Conservation (phyloP, 1,140 invertebrate species). For the Globodera rostochiensis region DNA sequence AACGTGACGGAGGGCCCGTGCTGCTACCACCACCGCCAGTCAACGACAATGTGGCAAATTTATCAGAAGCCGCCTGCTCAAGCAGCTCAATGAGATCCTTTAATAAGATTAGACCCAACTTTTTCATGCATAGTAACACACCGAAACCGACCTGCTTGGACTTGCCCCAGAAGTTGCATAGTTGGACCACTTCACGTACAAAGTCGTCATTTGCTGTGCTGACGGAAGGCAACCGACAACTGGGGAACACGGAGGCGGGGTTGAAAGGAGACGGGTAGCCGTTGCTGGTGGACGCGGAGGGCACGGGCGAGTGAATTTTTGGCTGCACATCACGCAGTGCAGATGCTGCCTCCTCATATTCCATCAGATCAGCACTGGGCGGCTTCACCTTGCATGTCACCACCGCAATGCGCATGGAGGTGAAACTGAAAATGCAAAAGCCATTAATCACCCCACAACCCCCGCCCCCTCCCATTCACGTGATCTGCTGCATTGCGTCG, state of each 20-base stretch:
- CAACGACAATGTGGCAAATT: conserved; percentile 22
- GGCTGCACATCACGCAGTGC: conserved; percentile 9
- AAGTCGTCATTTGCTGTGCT: conserved; percentile 55
- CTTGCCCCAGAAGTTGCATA: conserved; percentile 63
- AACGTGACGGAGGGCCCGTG: conserved; percentile 18
- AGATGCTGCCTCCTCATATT: conserved; percentile 26
- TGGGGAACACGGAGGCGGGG: background rate
- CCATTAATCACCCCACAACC: background rate
- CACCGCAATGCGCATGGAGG: conserved; percentile 64
- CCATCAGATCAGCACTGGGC: conserved; percentile 54
- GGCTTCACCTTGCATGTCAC: conserved; percentile 66
- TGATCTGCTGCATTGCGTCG: conserved; percentile 63
- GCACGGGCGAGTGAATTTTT: conserved; percentile 17
- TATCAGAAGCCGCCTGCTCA: conserved; percentile 23
- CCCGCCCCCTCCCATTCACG: background rate
- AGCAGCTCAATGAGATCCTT: conserved; percentile 17
- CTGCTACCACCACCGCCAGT: background rate
- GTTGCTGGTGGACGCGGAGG: conserved; percentile 18
- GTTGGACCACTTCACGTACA: conserved; percentile 57
- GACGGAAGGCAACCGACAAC: conserved; percentile 45
- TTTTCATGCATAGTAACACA: background rate
- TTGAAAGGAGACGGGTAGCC: conserved; percentile 17
- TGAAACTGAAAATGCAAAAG: conserved; percentile 46
- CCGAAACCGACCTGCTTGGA: conserved; percentile 54
- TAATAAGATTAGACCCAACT: background rate